Conservation (phyloP, 2,113 vertebrate species). For the Rhineura floridana region DNA sequence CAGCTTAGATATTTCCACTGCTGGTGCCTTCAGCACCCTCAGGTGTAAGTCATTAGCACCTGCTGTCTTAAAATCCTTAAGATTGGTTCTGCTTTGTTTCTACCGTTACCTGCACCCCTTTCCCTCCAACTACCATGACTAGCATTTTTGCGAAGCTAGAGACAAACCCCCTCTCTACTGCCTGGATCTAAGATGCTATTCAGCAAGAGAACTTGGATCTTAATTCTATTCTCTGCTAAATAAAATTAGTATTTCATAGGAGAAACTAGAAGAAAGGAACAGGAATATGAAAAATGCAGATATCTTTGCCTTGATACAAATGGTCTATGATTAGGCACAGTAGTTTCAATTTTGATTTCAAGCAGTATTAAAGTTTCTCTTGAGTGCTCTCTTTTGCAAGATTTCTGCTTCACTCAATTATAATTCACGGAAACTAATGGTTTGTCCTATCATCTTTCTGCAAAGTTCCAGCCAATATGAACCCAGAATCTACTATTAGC, state of each 20-base stretch:
- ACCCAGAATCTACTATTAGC: constrained; percentile 2
- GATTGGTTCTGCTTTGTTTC: background rate
- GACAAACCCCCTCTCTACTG: background rate
- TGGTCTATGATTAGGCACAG: background rate
- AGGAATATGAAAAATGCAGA: background rate
- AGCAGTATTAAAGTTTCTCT: background rate
- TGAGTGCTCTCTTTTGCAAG: background rate
- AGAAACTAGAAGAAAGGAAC: background rate
- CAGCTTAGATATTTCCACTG: background rate
- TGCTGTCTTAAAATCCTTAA: background rate
- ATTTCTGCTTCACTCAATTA: constrained; percentile 25
- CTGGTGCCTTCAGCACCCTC: background rate
- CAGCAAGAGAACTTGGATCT: background rate
- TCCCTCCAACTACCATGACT: background rate
- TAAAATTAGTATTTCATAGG: background rate
- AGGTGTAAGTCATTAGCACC: background rate
- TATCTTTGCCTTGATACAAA: background rate
- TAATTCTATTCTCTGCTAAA: background rate
- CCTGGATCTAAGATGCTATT: background rate
- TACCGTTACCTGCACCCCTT: background rate
- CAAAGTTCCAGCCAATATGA: constrained; percentile 19
- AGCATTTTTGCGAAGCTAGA: background rate
- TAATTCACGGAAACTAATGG: constrained; percentile 7
- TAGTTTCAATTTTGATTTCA: background rate
- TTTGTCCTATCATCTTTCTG: constrained; percentile 32